phyloP scores from a whole-genome alignment of 2,888 invertebrate genomes.

The Trichogramma evanescens region DNA sequence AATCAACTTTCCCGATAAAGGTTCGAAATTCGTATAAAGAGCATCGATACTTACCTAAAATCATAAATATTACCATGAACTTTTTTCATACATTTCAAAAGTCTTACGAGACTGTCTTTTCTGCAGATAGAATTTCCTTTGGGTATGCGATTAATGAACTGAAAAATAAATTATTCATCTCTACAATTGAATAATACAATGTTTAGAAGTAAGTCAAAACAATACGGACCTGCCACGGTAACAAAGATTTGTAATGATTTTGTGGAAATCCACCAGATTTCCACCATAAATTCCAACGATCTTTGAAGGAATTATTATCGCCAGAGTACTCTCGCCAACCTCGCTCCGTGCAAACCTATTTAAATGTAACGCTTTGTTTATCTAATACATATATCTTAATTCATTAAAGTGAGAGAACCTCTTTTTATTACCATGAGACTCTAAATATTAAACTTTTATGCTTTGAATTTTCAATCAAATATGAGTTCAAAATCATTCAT shows the following conservation, averaged over 20 bases:
- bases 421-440: too few species aligned
- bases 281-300: slow-evolving; percentile 85
- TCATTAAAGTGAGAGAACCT: too few species aligned
- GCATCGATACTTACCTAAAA: slow-evolving; percentile 57
- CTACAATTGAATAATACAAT: background rate
- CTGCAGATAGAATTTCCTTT: slow-evolving; percentile 77
- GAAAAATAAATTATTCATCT: background rate
- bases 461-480: too few species aligned
- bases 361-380: background rate
- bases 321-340: slow-evolving; percentile 71
- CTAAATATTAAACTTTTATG: too few species aligned
- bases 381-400: too few species aligned
- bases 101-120: slow-evolving; percentile 73
- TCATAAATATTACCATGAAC: slow-evolving; percentile 76
- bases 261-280: slow-evolving; percentile 67
- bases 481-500: too few species aligned
- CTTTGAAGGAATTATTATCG: slow-evolving; percentile 52
- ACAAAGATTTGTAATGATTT: slow-evolving; percentile 59
- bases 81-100: slow-evolving; percentile 72
- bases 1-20: background rate
- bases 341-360: slow-evolving; percentile 67
- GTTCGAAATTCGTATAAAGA: background rate
- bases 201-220: background rate
- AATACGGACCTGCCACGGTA: slow-evolving; percentile 60
- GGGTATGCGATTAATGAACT: slow-evolving; percentile 79